Conservation (phyloP, 1,140 invertebrate species). For the Caenorhabditis inopinata region DNA sequence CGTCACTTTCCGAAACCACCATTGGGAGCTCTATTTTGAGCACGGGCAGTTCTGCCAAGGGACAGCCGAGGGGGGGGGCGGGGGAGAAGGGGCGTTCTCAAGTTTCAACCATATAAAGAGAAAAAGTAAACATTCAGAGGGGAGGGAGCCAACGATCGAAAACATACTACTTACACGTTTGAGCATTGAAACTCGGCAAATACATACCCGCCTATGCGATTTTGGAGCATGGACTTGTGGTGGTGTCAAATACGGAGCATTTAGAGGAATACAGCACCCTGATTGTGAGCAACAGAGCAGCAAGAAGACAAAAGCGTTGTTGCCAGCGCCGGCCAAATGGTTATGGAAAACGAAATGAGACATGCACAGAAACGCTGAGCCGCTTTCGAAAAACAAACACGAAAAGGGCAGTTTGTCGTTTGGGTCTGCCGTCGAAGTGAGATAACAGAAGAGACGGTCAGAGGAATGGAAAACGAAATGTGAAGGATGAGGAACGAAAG, state of each 20-base stretch:
- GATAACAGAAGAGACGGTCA: background rate
- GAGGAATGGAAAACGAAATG: background rate
- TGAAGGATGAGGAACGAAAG: too few relatives aligned
- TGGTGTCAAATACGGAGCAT: too few relatives aligned
- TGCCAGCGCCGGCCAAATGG: background rate
- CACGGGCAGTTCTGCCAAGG: background rate
- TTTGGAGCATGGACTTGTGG: too few relatives aligned
- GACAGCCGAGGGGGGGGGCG: background rate
- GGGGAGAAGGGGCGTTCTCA: background rate
- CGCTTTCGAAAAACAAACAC: constrained; percentile 11
- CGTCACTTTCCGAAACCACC: background rate
- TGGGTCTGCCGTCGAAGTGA: background rate
- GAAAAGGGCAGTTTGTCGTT: background rate
- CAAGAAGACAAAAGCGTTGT: too few relatives aligned
- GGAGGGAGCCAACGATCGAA: background rate
- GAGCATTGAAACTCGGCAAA: background rate
- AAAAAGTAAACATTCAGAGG: constrained; percentile 9
- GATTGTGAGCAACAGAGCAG: too few relatives aligned
- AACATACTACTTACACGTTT: background rate
- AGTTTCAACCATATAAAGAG: constrained; percentile 18
- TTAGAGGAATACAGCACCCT: too few relatives aligned
- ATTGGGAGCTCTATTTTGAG: background rate
- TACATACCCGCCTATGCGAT: too few relatives aligned
- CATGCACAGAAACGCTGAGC: background rate
- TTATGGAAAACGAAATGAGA: constrained; percentile 22